Evolutionary conservation across 2,888 invertebrate genomes (phyloP).

Genomic region (Cephus runcator): DNA sequence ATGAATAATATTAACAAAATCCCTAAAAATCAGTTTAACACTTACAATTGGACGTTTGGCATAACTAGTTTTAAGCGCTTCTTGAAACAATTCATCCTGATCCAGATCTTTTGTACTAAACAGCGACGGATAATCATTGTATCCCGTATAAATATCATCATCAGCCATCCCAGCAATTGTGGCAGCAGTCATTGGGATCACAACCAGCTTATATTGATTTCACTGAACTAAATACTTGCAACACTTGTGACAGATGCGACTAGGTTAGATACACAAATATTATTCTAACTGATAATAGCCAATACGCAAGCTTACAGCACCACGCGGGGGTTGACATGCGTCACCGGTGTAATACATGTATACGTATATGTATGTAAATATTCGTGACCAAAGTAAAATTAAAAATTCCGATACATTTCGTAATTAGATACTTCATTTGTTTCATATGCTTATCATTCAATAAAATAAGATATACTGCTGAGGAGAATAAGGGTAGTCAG

Average conservation of each 20-base stretch:
- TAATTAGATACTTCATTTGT: background rate
- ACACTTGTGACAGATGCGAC: background rate
- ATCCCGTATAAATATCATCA: constrained; percentile 76
- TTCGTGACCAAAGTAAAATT: background rate
- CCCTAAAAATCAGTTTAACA: constrained; percentile 53
- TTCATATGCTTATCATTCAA: background rate
- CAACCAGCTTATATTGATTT: background rate
- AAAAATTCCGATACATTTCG: background rate
- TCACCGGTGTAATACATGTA: background rate
- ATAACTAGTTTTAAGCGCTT: constrained; percentile 80
- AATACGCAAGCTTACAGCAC: background rate
- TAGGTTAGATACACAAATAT: background rate
- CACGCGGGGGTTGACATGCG: background rate
- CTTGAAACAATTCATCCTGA: constrained; percentile 80
- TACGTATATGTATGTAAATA: too few species aligned
- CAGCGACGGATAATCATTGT: constrained; percentile 75
- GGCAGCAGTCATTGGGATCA: background rate
- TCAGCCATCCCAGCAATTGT: constrained; percentile 60
- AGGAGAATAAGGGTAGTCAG: background rate
- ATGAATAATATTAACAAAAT: constrained; percentile 1
- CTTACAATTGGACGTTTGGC: constrained; percentile 76
- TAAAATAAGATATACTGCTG: background rate
- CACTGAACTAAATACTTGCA: background rate
- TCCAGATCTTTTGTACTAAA: constrained; percentile 76
- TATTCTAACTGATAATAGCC: background rate